phyloP scores from a whole-genome alignment of 2,797 vertebrate genomes.

The Enteromius argenteus region DNA sequence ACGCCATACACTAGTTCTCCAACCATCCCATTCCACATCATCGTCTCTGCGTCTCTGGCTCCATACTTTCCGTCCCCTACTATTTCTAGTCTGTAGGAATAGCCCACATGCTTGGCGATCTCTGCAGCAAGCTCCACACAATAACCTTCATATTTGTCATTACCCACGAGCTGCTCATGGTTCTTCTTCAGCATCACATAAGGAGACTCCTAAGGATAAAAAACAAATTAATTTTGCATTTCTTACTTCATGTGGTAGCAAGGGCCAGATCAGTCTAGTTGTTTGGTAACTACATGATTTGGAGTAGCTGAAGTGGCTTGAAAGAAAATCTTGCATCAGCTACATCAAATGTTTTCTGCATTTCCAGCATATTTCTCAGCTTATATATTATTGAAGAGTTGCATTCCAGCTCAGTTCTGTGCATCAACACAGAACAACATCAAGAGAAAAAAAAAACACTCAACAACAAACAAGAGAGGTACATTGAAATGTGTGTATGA shows the following conservation, averaged over 20 bases:
- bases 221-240: conserved; percentile 36
- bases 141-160: conserved; percentile 94
- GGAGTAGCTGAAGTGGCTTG: conserved; percentile 18
- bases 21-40: conserved; percentile 98
- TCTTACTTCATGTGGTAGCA: background rate
- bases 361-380: conserved; percentile 28
- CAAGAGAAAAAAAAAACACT: background rate
- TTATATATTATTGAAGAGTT: conserved; percentile 28
- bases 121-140: conserved; percentile 94
- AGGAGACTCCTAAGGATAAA: conserved; percentile 86
- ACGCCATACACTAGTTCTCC: conserved; percentile 97
- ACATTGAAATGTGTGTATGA: background rate
- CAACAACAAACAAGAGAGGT: background rate
- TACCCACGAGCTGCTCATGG: conserved; percentile 91
- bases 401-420: conserved; percentile 1
- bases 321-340: conserved; percentile 38
- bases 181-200: conserved; percentile 99
- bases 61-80: conserved; percentile 95
- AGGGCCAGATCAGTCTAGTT: background rate
- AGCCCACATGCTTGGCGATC: conserved; percentile 96
- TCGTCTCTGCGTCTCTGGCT: conserved; percentile 84
- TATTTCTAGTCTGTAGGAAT: conserved; percentile 90
- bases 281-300: conserved; percentile 18
- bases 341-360: conserved; percentile 29
- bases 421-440: conserved; percentile 6